Evolutionary conservation across 2,888 invertebrate species (phyloP).

Genomic region (Onthophagus sagittarius): DNA sequence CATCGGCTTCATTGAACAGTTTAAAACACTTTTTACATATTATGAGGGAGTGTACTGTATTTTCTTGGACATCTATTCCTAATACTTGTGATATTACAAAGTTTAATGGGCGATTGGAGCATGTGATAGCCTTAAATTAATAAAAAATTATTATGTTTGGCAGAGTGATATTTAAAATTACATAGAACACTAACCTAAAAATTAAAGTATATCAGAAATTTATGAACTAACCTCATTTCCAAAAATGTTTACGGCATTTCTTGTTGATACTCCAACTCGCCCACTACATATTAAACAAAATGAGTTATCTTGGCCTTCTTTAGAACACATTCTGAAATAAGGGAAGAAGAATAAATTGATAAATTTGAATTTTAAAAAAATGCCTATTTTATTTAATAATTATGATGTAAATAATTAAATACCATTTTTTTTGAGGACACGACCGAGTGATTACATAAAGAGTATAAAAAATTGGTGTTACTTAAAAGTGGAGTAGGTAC

Average conservation of each 20-base stretch:
- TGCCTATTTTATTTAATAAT: no score
- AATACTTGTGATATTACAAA: conserved; percentile 50
- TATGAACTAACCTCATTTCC: conserved; percentile 42
- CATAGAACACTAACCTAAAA: background rate
- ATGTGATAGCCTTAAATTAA: conserved; percentile 35
- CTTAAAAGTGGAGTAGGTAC: background rate
- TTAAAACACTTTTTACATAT: conserved; percentile 69
- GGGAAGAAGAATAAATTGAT: background rate
- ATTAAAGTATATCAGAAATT: conserved; percentile 3
- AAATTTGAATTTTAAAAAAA: background rate
- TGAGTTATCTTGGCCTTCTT: conserved; percentile 35
- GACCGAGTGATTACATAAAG: background rate
- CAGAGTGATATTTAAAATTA: background rate
- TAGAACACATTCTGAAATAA: conserved; percentile 39
- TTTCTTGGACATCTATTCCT: conserved; percentile 51
- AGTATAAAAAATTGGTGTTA: background rate
- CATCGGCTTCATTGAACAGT: conserved; percentile 60
- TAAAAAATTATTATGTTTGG: no score
- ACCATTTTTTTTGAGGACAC: background rate
- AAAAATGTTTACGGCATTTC: conserved; percentile 56
- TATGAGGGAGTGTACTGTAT: conserved; percentile 53
- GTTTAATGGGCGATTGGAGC: conserved; percentile 36
- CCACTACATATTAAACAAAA: conserved; percentile 63
- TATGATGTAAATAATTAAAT: background rate
- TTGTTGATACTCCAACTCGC: conserved; percentile 52